Percentiles rank a stretch among this genome's conserved stretches.
Evolutionary conservation across 1,140 invertebrate species (phyloP).

Genomic region (Zaprionus africanus): DNA sequence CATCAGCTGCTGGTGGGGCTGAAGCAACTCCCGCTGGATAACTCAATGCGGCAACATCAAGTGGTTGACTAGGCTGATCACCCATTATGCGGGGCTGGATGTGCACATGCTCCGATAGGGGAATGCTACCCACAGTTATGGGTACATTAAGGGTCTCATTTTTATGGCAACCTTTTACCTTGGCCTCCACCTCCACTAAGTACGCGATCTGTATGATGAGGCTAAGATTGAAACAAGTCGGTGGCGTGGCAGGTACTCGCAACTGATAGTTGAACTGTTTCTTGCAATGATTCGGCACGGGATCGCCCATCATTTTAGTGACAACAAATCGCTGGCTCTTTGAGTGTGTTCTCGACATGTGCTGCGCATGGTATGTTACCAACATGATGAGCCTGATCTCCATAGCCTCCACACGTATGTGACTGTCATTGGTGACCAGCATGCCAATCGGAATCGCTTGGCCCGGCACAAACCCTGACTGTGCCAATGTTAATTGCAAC

Average conservation of each 20-base stretch:
- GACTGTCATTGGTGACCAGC: conserved; percentile 65
- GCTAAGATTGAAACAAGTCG: conserved; percentile 88
- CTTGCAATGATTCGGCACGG: conserved; percentile 61
- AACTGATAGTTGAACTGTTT: conserved; percentile 79
- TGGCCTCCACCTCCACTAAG: conserved; percentile 86
- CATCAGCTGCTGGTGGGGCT: conserved; percentile 30
- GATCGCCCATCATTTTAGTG: conserved; percentile 54
- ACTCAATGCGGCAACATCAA: conserved; percentile 39
- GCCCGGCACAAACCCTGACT: conserved; percentile 71
- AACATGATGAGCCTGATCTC: conserved; percentile 56
- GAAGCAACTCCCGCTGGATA: conserved; percentile 4
- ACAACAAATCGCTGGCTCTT: conserved; percentile 50
- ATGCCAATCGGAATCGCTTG: conserved; percentile 55
- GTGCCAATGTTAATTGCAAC: conserved; percentile 52
- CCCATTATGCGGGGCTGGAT: conserved; percentile 49
- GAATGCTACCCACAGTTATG: conserved; percentile 86
- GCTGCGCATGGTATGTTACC: conserved; percentile 55
- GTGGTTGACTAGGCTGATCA: conserved; percentile 16
- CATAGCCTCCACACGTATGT: conserved; percentile 57
- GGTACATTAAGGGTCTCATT: conserved; percentile 84
- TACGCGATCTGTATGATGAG: conserved; percentile 89
- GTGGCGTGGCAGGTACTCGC: conserved; percentile 88
- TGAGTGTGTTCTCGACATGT: conserved; percentile 67
- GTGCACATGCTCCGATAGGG: conserved; percentile 61
- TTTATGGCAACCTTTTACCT: conserved; percentile 82